These are phyloP conservation scores for Oppia nitens DNA, from an alignment of 1,140 invertebrate species.

Conservation along the genomic window DNA sequence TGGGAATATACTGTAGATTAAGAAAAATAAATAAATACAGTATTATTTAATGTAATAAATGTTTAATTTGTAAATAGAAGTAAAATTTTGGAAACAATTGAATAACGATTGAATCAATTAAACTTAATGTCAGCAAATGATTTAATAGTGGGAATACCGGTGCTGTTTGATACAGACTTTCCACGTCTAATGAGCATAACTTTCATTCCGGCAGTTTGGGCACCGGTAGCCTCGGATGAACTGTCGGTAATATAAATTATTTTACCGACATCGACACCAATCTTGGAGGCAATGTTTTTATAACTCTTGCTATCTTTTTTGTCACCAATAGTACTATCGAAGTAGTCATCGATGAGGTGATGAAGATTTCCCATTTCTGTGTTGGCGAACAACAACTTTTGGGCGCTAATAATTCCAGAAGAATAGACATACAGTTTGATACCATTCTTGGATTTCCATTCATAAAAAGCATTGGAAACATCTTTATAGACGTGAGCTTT, in stretches of 20 bases:
- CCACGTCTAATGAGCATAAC: slow-evolving; percentile 4
- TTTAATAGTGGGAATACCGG: background rate
- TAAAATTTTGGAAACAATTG: too few relatives aligned
- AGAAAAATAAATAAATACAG: too few relatives aligned
- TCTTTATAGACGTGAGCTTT: slow-evolving; percentile 17
- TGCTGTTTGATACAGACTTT: background rate
- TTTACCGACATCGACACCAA: background rate
- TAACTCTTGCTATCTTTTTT: slow-evolving; percentile 12
- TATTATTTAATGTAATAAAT: too few relatives aligned
- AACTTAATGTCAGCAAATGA: slow-evolving; percentile 2
- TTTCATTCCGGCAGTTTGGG: slow-evolving; percentile 7
- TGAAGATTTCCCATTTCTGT: slow-evolving; percentile 15
- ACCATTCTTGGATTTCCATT: slow-evolving; percentile 7
- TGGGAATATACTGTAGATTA: too few relatives aligned
- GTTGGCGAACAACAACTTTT: slow-evolving; percentile 14
- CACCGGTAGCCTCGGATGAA: slow-evolving; percentile 8
- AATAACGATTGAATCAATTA: too few relatives aligned
- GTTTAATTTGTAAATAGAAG: too few relatives aligned
- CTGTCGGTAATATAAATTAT: slow-evolving; percentile 15
- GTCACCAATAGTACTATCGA: slow-evolving; percentile 12
- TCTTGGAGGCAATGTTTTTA: background rate
- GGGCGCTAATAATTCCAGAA: slow-evolving; percentile 14
- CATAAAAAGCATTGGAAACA: slow-evolving; percentile 5
- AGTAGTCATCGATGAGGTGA: slow-evolving; percentile 15
- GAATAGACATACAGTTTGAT: slow-evolving; percentile 14